Evolutionary conservation across 2,797 vertebrate genomes (phyloP), one percentile per base, ranked within the genome.

Genomic region (Threskiornis aethiopicus): DNA sequence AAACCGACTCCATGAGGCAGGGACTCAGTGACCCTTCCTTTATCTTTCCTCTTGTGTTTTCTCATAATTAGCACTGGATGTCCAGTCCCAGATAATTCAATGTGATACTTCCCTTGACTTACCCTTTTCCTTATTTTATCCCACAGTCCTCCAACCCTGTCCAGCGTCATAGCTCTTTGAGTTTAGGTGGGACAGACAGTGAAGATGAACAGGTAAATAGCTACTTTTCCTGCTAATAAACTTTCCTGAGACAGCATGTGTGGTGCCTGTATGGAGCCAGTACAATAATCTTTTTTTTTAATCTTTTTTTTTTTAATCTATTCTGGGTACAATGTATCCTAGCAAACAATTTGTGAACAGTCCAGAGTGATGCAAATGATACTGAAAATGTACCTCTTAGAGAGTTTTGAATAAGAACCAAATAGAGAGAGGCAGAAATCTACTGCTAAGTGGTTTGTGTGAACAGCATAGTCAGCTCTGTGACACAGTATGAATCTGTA

Each of bases 201-300:
- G 98, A 99, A 76, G 98, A 98, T 37, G 98, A 99, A 89, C 98
- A 98, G 98, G 98, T 99, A 98, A 97, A 97, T 46, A 82, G 85
- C 71, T 65, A 17, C 46, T 94, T 94, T 94, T 95, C 84, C 94
- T 94, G 83, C 71, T 93, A 29, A 89, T 76, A 37, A 89, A 67
- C 3, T 76, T 76, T 21, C 61, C 44, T 37, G 28, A 67, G 41
- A 44, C 8, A 16, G 47, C 24, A 17, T 44, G 16, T 76, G 31
- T 93, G 54, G 19, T 81, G 22, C 72, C 46, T 91, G 1, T 41
- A 31, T 64, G 58, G 37, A 95, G 39, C 58, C 66, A 55, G 20
- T 39, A 47, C 20, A 49, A 11, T 66, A 25, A 33, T 57, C 3
- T 61, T 22, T 46, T 29, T 57, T n/a, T 41, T 61, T 62, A 41